Conservation (phyloP, 2,113 vertebrate species). For the Acinonyx jubatus region DNA sequence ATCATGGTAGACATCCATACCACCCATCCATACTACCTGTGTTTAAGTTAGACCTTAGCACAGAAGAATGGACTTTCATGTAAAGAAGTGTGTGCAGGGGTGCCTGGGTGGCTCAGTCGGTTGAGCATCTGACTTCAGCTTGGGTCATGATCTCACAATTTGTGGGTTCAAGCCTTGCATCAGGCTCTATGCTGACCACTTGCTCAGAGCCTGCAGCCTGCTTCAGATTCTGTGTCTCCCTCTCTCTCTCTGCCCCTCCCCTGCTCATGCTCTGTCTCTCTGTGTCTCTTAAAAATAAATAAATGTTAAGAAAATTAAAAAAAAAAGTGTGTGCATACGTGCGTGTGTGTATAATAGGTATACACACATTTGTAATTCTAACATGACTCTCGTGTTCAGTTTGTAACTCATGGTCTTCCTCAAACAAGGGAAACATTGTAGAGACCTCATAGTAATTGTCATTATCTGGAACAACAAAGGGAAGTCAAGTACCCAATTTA, state of each 20-base stretch:
- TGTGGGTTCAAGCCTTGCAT: too few species aligned
- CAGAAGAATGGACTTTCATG: conserved; percentile 23
- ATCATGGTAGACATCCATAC: not conserved
- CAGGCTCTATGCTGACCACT: too few species aligned
- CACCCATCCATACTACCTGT: not conserved
- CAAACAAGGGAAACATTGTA: conserved; percentile 24
- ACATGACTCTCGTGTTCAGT: not conserved
- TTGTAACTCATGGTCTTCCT: not conserved
- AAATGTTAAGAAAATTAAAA: too few species aligned
- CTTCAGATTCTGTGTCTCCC: too few species aligned
- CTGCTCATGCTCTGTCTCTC: too few species aligned
- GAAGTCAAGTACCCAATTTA: not conserved
- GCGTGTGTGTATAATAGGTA: not conserved
- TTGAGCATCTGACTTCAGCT: too few species aligned
- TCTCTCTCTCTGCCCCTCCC: too few species aligned
- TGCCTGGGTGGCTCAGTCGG: too few species aligned
- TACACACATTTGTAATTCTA: conserved; percentile 40
- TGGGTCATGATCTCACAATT: too few species aligned
- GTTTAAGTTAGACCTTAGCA: not conserved
- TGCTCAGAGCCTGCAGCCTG: too few species aligned
- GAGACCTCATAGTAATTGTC: conserved; percentile 22
- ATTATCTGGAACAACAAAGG: conserved; percentile 69
- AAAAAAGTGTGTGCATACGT: not conserved
- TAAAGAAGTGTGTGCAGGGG: not conserved
- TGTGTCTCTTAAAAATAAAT: too few species aligned